These are phyloP conservation scores for Gandaritis pyraliata DNA, from an alignment of 2,888 invertebrate species.

Conservation along the genomic window DNA sequence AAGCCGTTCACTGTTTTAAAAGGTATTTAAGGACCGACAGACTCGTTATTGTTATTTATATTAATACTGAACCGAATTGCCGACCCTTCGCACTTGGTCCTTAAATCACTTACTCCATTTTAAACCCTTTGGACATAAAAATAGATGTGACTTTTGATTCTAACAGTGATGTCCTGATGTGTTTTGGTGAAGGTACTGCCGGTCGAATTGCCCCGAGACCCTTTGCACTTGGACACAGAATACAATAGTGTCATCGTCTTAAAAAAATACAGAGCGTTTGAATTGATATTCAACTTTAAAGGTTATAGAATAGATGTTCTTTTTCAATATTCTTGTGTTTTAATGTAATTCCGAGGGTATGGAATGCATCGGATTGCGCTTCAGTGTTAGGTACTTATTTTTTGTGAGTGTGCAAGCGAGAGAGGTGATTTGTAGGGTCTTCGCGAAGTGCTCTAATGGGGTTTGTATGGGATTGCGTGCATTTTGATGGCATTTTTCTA, in stretches of 20 bases:
- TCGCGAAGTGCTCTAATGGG: conserved; percentile 80
- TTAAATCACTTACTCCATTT: conserved; percentile 28
- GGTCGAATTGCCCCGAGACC: conserved; percentile 61
- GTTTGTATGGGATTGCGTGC: conserved; percentile 72
- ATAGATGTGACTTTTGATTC: conserved; percentile 12
- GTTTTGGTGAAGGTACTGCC: conserved; percentile 52
- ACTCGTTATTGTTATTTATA: conserved; percentile 81
- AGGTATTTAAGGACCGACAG: conserved; percentile 66
- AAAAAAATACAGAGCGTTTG: conserved; percentile 26
- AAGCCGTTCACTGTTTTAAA: conserved; percentile 75
- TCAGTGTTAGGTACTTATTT: conserved; percentile 77
- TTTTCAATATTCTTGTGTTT: conserved; percentile 46
- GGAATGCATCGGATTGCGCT: conserved; percentile 80
- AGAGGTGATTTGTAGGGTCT: conserved; percentile 59
- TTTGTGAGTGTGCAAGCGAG: conserved; percentile 76
- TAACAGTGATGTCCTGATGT: conserved; percentile 1
- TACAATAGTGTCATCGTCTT: conserved; percentile 44
- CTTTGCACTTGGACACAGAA: conserved; percentile 47
- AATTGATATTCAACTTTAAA: conserved; percentile 53
- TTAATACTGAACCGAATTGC: conserved; percentile 70
- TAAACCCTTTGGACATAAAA: neutral
- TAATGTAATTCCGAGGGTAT: conserved; percentile 64
- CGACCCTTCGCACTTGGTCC: conserved; percentile 43
- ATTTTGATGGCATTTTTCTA: conserved; percentile 60
- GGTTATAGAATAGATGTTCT: conserved; percentile 45